Percentiles rank a stretch among this genome's conserved stretches.
phyloP scores from a whole-genome alignment of 2,888 invertebrate species.

The Physocephala rufipes region DNA sequence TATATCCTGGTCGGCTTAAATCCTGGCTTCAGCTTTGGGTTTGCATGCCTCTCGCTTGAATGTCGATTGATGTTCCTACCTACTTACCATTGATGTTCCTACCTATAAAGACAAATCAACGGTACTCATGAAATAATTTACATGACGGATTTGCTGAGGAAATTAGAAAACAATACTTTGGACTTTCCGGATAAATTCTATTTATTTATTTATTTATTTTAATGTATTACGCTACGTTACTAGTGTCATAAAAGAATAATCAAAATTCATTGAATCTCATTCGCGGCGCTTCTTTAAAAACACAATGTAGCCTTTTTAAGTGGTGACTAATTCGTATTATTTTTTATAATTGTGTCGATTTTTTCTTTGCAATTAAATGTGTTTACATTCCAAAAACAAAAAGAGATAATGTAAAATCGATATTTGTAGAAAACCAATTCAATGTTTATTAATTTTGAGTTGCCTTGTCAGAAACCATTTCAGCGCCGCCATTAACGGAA shows the following conservation, averaged over 20 bases:
- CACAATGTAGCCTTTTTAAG: no score
- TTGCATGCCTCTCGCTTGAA: not conserved
- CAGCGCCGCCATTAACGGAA: not conserved
- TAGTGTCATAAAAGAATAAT: no score
- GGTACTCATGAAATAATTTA: constrained; percentile 3
- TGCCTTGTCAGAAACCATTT: not conserved
- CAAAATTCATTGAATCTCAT: no score
- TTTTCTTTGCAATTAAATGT: not conserved
- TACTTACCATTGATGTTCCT: no score
- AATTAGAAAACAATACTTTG: not conserved
- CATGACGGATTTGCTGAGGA: not conserved
- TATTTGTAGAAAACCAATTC: no score
- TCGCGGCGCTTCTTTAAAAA: no score
- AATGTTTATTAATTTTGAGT: not conserved
- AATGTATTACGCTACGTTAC: no score
- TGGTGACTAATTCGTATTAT: no score
- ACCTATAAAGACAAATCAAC: not conserved
- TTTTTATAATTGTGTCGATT: not conserved
- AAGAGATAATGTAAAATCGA: no score
- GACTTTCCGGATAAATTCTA: not conserved
- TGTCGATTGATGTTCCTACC: not conserved
- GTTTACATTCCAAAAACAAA: not conserved
- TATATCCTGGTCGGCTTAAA: no score
- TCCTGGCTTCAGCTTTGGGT: not conserved
- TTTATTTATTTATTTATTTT: no score